Conservation (phyloP, 2,113 vertebrate genomes). For the Eretmochelys imbricata region DNA sequence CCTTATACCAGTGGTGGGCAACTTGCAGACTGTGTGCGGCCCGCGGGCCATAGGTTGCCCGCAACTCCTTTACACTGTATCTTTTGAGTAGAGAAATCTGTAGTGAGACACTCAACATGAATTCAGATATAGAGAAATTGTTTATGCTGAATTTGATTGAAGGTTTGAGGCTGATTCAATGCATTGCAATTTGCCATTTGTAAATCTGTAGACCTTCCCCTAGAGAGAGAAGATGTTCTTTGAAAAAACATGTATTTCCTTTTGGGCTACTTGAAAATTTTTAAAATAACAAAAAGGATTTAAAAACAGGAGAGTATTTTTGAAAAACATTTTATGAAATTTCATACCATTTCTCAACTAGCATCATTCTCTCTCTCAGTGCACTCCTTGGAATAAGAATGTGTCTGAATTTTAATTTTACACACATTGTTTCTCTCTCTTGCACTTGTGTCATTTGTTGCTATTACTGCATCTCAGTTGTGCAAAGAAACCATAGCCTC, state of each 20-base stretch:
- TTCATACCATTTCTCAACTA: neutral
- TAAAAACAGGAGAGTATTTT: neutral
- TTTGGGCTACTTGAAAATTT: neutral
- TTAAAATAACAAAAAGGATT: neutral
- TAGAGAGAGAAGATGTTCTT: neutral
- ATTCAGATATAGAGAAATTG: rapidly evolving
- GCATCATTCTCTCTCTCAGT: neutral
- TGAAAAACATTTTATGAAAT: rapidly evolving
- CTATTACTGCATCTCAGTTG: rapidly evolving
- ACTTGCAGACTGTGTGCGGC: too few relatives aligned
- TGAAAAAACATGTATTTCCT: neutral
- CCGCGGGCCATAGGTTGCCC: too few relatives aligned
- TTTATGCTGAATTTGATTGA: neutral
- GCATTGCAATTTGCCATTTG: neutral
- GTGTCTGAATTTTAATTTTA: neutral
- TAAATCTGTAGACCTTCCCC: neutral
- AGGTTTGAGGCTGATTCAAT: neutral
- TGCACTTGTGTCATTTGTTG: rapidly evolving
- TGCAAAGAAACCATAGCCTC: neutral
- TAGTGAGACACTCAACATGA: neutral
- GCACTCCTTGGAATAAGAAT: neutral
- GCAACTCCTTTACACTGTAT: neutral
- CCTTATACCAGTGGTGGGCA: neutral
- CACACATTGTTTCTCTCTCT: neutral
- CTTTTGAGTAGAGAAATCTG: neutral